Percentiles rank a stretch among this genome's conserved stretches.
phyloP scores from a whole-genome alignment of 2,888 invertebrate genomes.

The Drosophila barbarae region DNA sequence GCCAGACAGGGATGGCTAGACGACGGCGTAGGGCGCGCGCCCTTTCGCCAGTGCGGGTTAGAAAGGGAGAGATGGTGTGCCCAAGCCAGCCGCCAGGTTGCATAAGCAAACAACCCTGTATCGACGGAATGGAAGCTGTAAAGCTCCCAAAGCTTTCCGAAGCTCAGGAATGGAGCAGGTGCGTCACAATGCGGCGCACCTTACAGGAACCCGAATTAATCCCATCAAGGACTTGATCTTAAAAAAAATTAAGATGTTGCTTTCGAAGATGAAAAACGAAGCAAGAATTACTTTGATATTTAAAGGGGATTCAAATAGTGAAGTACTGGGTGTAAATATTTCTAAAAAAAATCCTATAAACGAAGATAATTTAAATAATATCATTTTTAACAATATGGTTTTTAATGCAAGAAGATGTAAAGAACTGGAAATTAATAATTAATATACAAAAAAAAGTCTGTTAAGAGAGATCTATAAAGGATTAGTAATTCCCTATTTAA shows the following conservation, averaged over 20 bases:
- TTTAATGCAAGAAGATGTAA: no score
- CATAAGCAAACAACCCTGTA: slow-evolving; percentile 28
- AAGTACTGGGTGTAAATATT: no score
- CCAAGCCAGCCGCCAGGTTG: slow-evolving; percentile 10
- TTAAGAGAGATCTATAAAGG: no score
- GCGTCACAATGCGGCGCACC: neutral
- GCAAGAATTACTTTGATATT: neutral
- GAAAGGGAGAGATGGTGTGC: slow-evolving; percentile 13
- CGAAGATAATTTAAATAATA: no score
- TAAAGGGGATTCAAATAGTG: neutral
- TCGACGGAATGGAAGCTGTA: slow-evolving; percentile 1
- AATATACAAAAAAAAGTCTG: no score
- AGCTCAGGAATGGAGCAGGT: slow-evolving; percentile 9
- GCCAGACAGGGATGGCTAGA: slow-evolving; percentile 36
- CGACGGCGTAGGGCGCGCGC: slow-evolving; percentile 6
- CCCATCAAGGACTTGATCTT: neutral
- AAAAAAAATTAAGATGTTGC: neutral
- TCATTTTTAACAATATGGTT: no score
- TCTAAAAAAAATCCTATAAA: no score
- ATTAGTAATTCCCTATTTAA: no score
- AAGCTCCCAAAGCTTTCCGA: neutral
- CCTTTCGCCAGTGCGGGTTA: slow-evolving; percentile 10
- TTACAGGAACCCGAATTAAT: neutral
- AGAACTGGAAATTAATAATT: no score
- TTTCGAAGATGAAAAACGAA: neutral